Evolutionary conservation across 2,113 vertebrate genomes (phyloP).

Genomic region (Xenopus borealis): DNA sequence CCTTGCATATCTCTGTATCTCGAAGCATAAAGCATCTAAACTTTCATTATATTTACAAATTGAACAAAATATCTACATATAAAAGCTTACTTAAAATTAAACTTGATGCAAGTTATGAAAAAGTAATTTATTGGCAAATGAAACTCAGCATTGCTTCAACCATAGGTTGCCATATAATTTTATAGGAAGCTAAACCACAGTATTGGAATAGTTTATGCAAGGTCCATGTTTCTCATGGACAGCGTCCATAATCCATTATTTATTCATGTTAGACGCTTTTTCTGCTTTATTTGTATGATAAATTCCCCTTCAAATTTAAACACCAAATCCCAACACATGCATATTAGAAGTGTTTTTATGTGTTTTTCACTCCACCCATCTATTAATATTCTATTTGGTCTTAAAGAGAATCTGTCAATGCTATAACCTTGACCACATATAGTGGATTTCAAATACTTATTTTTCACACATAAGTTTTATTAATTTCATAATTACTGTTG

Average conservation of each 20-base stretch:
- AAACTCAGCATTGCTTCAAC: conserved; percentile 79
- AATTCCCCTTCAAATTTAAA: no score
- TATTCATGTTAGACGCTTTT: conserved; percentile 3
- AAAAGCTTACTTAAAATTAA: conserved; percentile 88
- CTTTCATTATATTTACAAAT: conserved; percentile 89
- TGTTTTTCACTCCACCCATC: no score
- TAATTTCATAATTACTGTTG: no score
- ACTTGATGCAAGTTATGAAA: conserved; percentile 99
- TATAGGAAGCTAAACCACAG: conserved; percentile 68
- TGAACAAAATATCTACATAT: conserved; percentile 91
- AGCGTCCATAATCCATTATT: not conserved
- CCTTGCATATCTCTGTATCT: conserved; percentile 65
- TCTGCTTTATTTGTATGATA: not conserved
- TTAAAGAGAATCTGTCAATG: no score
- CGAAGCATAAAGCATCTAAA: conserved; percentile 72
- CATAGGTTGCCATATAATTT: conserved; percentile 75
- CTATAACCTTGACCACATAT: no score
- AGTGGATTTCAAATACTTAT: no score
- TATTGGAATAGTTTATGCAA: conserved; percentile 52
- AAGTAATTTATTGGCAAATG: conserved; percentile 87
- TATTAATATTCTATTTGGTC: no score
- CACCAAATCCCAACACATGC: no score
- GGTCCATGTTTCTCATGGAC: conserved; percentile 20
- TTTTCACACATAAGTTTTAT: no score
- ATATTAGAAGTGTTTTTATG: no score